A percentile compares a stretch with the other conserved stretches of the same genome.
These are phyloP conservation scores for Clanis bilineata DNA, from an alignment of 2,888 invertebrate genomes.

Conservation along the genomic window DNA sequence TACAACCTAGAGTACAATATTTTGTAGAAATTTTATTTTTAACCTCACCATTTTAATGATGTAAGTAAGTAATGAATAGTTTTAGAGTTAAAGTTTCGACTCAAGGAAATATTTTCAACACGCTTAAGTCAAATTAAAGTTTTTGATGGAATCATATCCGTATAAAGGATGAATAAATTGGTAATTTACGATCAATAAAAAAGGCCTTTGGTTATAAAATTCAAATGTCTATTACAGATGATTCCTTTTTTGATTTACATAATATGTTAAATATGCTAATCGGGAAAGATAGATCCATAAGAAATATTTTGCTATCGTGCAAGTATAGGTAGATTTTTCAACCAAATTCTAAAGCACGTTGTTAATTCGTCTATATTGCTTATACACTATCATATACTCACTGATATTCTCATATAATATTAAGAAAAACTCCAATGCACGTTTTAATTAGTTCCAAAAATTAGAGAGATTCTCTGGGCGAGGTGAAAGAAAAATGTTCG, in stretches of 20 bases:
- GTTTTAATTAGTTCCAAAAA: too few species aligned
- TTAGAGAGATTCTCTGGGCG: too few species aligned
- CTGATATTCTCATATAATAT: too few species aligned
- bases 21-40: constrained; percentile 13
- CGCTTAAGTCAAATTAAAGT: background rate
- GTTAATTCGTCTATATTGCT: too few species aligned
- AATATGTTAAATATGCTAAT: background rate
- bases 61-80: too few species aligned
- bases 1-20: constrained; percentile 23
- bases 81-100: too few species aligned
- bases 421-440: too few species aligned
- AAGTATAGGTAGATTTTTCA: too few species aligned
- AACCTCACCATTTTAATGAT: background rate
- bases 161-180: background rate
- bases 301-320: background rate
- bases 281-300: background rate
- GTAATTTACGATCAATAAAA: background rate
- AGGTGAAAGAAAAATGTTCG: too few species aligned
- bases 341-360: too few species aligned
- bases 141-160: background rate
- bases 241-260: too few species aligned
- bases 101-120: background rate
- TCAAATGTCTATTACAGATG: background rate
- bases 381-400: too few species aligned
- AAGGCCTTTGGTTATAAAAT: background rate